Conservation (phyloP, 2,888 invertebrate species). For the Bombylius discolor region DNA sequence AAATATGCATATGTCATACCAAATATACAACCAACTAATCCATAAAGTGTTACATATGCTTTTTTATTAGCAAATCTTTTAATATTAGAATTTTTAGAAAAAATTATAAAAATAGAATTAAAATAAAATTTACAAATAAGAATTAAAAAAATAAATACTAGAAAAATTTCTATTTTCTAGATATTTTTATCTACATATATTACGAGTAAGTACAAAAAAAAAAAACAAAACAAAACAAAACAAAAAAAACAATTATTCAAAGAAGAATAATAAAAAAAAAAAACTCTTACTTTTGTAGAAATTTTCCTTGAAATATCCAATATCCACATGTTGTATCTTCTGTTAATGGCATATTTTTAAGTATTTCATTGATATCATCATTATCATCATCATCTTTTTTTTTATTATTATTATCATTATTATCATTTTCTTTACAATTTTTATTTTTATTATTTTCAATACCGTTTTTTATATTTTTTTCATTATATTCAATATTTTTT, state of each 20-base stretch:
- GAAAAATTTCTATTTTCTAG: no score
- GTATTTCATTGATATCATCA: conserved; percentile 38
- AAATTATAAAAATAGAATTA: no score
- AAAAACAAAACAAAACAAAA: no score
- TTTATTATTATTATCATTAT: not conserved
- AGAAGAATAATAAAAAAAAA: conserved; percentile 25
- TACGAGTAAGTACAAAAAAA: no score
- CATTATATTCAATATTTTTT: conserved; percentile 10
- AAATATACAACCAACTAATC: conserved; percentile 53
- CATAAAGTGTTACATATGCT: conserved; percentile 45
- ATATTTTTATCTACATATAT: no score
- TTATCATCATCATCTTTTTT: conserved; percentile 8
- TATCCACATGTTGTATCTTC: conserved; percentile 54
- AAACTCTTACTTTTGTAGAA: conserved; percentile 48
- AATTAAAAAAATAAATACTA: no score
- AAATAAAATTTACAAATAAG: no score
- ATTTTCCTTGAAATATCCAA: conserved; percentile 44
- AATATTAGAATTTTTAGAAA: no score
- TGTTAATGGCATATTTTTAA: conserved; percentile 40
- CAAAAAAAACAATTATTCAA: no score
- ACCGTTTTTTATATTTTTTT: not conserved
- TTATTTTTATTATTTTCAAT: not conserved
- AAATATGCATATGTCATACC: conserved; percentile 58
- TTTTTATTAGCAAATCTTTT: conserved; percentile 36
- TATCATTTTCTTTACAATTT: conserved; percentile 10